phyloP scores from a whole-genome alignment of 2,888 invertebrate species.

The Tenthredo amoena region DNA sequence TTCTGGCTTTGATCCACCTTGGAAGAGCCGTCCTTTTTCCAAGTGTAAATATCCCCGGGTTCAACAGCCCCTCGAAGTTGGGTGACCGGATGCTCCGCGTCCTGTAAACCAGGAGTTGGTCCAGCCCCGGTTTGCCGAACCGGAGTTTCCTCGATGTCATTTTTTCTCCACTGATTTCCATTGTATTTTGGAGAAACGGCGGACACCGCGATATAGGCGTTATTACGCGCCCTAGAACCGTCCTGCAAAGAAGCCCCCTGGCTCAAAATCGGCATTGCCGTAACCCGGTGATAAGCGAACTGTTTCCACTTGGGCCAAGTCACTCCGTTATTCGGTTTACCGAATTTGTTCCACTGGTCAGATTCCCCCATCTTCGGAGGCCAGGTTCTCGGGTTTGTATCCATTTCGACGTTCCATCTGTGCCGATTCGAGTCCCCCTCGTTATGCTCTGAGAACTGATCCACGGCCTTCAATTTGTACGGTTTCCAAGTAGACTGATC shows the following conservation, averaged over 20 bases:
- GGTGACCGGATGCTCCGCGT: conserved; percentile 65
- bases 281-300: conserved; percentile 73
- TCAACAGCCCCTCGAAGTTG: conserved; percentile 63
- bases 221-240: conserved; percentile 66
- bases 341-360: conserved; percentile 67
- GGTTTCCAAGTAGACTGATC: conserved; percentile 69
- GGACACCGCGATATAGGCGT: conserved; percentile 74
- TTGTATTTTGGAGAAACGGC: conserved; percentile 69
- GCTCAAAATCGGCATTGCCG: conserved; percentile 67
- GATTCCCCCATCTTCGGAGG: conserved; percentile 56
- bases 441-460: conserved; percentile 53
- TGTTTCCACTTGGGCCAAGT: conserved; percentile 74
- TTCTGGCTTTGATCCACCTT: conserved; percentile 55
- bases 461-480: conserved; percentile 61
- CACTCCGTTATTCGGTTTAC: conserved; percentile 59
- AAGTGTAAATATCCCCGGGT: conserved; percentile 61
- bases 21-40: conserved; percentile 65
- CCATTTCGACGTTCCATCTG: conserved; percentile 58
- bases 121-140: conserved; percentile 54
- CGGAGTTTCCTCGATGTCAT: conserved; percentile 69
- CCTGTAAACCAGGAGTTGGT: conserved; percentile 58
- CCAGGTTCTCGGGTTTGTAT: conserved; percentile 55
- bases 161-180: conserved; percentile 72
- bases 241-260: conserved; percentile 65
- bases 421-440: conserved; percentile 55